These are phyloP conservation scores for Didymodactylos carnosus DNA, from an alignment of 2,888 invertebrate genomes.

Conservation along the genomic window DNA sequence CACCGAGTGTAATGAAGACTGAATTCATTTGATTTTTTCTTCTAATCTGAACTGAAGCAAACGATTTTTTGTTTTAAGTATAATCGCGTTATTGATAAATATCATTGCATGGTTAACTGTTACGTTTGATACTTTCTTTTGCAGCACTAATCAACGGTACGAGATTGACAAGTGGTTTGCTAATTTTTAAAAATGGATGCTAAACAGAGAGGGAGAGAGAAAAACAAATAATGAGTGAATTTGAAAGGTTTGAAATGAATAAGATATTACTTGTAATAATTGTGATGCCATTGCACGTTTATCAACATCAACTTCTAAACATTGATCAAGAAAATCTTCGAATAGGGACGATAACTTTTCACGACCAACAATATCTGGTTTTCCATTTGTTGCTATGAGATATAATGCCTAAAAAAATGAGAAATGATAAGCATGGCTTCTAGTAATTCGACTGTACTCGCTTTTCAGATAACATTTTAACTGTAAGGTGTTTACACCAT, in stretches of 20 bases:
- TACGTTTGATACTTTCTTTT: constrained; percentile 43
- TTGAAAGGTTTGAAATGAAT: not conserved
- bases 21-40: too few species aligned
- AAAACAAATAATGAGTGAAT: not conserved
- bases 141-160: constrained; percentile 91
- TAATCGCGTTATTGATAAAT: too few species aligned
- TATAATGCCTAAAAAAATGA: constrained; percentile 52
- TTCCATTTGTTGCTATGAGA: constrained; percentile 94
- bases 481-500: too few species aligned
- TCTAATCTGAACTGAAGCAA: too few species aligned
- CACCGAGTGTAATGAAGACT: too few species aligned
- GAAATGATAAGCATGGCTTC: not conserved
- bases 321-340: constrained; percentile 55
- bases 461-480: too few species aligned
- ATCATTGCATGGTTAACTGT: too few species aligned
- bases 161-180: constrained; percentile 78
- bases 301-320: constrained; percentile 42
- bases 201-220: constrained; percentile 17
- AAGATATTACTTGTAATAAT: constrained; percentile 40
- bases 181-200: constrained; percentile 85
- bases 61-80: too few species aligned
- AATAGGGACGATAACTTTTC: constrained; percentile 80
- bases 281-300: constrained; percentile 38
- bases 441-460: too few species aligned
- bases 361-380: constrained; percentile 93